Base-by-base conservation (phyloP, 30 jellyfish, hydroid and myxozoan genomes). In the Chironex yamaguchii region DNA sequence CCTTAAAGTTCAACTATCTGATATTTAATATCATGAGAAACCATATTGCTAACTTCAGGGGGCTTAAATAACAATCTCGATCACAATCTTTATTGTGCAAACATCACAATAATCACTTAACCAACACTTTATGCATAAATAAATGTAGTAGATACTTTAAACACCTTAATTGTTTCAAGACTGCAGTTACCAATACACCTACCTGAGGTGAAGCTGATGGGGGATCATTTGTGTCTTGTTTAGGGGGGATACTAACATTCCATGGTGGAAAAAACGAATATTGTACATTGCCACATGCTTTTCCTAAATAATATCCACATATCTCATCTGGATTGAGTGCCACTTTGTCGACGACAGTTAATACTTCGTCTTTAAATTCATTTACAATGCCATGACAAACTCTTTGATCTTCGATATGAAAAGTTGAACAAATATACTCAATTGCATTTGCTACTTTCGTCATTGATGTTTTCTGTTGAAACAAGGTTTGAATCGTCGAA, bases 191-290 rank as follows among this genome's bases (percentile, higher is more conserved):
- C n/a, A n/a, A n/a, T n/a, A n/a, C n/a, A n/a, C n/a, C n/a, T n/a
- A n/a, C n/a, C n/a, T n/a, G n/a, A n/a, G n/a, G n/a, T n/a, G n/a
- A n/a, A n/a, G n/a, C n/a, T n/a, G n/a, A n/a, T n/a, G n/a, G n/a
- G n/a, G n/a, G n/a, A n/a, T n/a, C n/a, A n/a, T n/a, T n/a, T n/a
- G n/a, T n/a, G n/a, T n/a, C n/a, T n/a, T n/a, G n/a, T n/a, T n/a
- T n/a, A n/a, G n/a, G n/a, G 17, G 98, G 97, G 28, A 92, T 48
- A n/a, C 96, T 79, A 33, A 92, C 79, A 74, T 86, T 87, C 98
- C 98, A 92, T 9, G 98, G 92, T 29, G 95, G 88, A 51, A 62
- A 86, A 9, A 42, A 42, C 0, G 85, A 84, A 36, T 62, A 71
- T 4, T 78, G 92, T 29, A 76, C 52, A 32, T 82, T 54, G 21